A percentile compares a stretch with the other conserved stretches of the same genome.
Conservation (phyloP, 2,888 invertebrate genomes). For the Lithophane leautieri region DNA sequence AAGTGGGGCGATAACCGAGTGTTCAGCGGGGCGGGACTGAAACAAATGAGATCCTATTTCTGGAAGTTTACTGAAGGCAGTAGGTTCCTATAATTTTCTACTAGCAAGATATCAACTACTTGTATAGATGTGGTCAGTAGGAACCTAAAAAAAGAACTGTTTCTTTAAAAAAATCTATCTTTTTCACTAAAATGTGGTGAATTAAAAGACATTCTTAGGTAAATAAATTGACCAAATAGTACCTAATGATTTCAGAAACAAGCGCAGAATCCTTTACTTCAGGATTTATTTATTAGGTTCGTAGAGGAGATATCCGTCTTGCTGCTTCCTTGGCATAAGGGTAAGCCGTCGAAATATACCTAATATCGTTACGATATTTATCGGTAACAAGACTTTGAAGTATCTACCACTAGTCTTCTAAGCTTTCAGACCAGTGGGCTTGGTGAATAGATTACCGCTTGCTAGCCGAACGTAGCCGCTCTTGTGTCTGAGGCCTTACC, state of each 20-base stretch:
- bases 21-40: neutral
- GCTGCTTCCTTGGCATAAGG: neutral
- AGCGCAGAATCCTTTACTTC: neutral
- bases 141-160: neutral
- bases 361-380: neutral
- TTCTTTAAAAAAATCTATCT: neutral
- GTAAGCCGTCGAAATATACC: neutral
- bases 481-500: slow-evolving; percentile 12
- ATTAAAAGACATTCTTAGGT: neutral
- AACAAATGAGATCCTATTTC: neutral
- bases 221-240: neutral
- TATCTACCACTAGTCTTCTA: neutral
- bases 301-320: neutral
- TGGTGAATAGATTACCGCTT: neutral
- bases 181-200: neutral
- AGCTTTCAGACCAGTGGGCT: neutral
- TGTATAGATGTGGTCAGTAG: neutral
- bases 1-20: neutral
- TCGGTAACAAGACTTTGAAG: neutral
- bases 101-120: neutral
- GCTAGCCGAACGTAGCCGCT: neutral
- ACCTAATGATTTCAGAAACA: neutral
- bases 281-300: neutral
- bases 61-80: neutral
- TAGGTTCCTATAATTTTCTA: too few relatives aligned